Conservation (phyloP, 2,888 invertebrate genomes). For the Harpalus rufipes region DNA sequence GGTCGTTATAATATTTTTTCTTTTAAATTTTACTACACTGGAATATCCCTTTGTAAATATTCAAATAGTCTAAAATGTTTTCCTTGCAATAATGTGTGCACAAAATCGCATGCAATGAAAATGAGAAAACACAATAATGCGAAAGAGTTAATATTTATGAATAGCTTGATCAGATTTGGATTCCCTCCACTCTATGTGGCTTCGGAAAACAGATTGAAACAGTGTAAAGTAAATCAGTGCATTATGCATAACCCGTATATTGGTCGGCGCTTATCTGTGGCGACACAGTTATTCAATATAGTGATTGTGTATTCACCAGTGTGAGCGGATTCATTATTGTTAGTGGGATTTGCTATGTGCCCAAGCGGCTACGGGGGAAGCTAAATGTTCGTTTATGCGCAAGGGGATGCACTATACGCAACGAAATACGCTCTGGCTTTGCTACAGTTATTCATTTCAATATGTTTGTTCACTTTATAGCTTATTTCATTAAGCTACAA, state of each 20-base stretch:
- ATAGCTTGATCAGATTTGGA: not conserved
- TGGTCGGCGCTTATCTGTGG: slow-evolving; percentile 36
- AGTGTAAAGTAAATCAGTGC: slow-evolving; percentile 23
- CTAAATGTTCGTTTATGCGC: slow-evolving; percentile 32
- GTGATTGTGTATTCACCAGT: slow-evolving; percentile 46
- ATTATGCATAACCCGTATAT: slow-evolving; percentile 52
- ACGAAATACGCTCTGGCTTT: not conserved
- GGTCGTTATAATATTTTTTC: too few species aligned
- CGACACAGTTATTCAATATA: slow-evolving; percentile 49
- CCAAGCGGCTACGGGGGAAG: slow-evolving; percentile 8
- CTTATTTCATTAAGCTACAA: not conserved
- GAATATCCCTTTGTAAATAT: too few species aligned
- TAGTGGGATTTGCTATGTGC: slow-evolving; percentile 30
- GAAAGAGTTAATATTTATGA: too few species aligned
- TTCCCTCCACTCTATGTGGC: too few species aligned
- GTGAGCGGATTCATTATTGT: slow-evolving; percentile 47
- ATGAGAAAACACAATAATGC: too few species aligned
- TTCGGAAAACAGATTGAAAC: too few species aligned
- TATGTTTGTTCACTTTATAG: slow-evolving; percentile 17
- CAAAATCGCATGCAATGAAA: too few species aligned
- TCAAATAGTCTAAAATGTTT: too few species aligned
- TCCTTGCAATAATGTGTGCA: too few species aligned
- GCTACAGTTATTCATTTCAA: slow-evolving; percentile 20
- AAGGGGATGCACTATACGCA: not conserved
- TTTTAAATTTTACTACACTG: too few species aligned